A percentile compares a stretch with the other conserved stretches of the same genome.
These are phyloP conservation scores for Thunnus albacares DNA, from an alignment of 2,797 vertebrate species.

Conservation along the genomic window DNA sequence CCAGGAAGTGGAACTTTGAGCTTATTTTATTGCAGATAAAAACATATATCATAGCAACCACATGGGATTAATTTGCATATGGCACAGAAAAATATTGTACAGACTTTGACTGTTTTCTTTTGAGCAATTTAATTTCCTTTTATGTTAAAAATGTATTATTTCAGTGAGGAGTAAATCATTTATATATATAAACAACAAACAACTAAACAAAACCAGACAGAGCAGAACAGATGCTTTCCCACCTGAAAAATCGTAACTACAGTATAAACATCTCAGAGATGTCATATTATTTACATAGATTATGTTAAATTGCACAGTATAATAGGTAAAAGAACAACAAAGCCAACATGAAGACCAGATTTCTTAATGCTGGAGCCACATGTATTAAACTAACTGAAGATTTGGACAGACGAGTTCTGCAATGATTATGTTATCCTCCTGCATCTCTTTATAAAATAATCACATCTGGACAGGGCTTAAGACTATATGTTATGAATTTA, in stretches of 20 bases:
- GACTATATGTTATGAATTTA: constrained; percentile 36
- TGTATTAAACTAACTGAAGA: constrained; percentile 1
- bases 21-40: not conserved
- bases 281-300: constrained; percentile 2
- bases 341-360: constrained; percentile 8
- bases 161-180: not conserved
- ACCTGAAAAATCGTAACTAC: not conserved
- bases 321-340: constrained; percentile 13
- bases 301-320: not conserved
- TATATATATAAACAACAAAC: not conserved
- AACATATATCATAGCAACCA: not conserved
- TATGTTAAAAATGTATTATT: not conserved
- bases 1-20: not conserved
- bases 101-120: constrained; percentile 1
- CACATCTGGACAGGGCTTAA: constrained; percentile 36
- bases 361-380: constrained; percentile 5
- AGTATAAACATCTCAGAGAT: not conserved
- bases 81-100: not conserved
- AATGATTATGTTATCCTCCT: constrained; percentile 35
- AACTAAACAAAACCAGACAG: not conserved
- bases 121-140: constrained; percentile 1
- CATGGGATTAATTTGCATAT: not conserved
- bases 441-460: constrained; percentile 40
- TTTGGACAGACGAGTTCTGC: constrained; percentile 23
- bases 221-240: not conserved